A percentile compares a stretch with the other conserved stretches of the same genome.
Evolutionary conservation across 2,888 invertebrate species (phyloP).

Genomic region (Drosophila putrida): DNA sequence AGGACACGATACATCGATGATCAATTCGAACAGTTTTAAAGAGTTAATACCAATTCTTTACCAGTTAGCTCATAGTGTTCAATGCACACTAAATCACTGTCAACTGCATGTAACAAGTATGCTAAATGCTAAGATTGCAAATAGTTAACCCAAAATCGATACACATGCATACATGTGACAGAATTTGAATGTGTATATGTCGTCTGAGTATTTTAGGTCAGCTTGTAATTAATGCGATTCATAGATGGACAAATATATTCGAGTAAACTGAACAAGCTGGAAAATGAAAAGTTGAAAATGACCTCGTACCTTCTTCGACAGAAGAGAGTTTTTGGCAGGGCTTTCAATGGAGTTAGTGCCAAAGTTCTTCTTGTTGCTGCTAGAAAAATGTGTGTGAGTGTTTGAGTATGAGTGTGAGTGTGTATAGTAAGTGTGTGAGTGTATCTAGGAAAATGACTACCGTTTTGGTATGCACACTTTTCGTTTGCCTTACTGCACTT

Average conservation of each 20-base stretch:
- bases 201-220: constrained; percentile 41
- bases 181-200: not conserved
- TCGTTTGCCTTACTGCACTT: constrained; percentile 68
- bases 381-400: constrained; percentile 17
- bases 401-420: constrained; percentile 7
- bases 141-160: constrained; percentile 14
- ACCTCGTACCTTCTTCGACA: constrained; percentile 34
- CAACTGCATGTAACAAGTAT: constrained; percentile 32
- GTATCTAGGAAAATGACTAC: constrained; percentile 37
- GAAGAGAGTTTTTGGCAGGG: constrained; percentile 28
- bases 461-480: constrained; percentile 46
- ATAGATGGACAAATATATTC: constrained; percentile 48
- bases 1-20: not conserved
- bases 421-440: constrained; percentile 10
- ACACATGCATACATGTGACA: not conserved
- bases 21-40: constrained; percentile 9
- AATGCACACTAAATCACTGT: constrained; percentile 56
- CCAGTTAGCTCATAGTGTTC: constrained; percentile 12
- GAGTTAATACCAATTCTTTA: not conserved
- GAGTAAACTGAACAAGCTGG: constrained; percentile 14
- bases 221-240: constrained; percentile 79
- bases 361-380: constrained; percentile 18
- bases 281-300: constrained; percentile 41
- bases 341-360: constrained; percentile 42
- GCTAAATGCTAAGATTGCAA: constrained; percentile 6